Evolutionary conservation across 1,140 invertebrate genomes (phyloP).

Genomic region (Drosophila arawakana): DNA sequence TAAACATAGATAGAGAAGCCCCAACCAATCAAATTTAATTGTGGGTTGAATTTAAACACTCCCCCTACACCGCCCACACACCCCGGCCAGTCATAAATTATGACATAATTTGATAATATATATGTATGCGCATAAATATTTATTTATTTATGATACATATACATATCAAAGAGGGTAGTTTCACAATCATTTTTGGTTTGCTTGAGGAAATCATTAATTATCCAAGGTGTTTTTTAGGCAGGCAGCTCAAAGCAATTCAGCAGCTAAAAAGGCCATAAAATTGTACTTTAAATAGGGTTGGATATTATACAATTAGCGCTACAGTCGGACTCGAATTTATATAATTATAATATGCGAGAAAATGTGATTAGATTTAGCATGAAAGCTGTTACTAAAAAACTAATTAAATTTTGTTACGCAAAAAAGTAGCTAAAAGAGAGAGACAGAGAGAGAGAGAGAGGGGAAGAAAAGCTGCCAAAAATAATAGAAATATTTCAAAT

Average conservation of each 20-base stretch:
- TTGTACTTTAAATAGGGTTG: not conserved
- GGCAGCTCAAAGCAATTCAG: not conserved
- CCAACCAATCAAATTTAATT: constrained; percentile 29
- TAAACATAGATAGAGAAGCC: constrained; percentile 22
- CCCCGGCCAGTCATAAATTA: constrained; percentile 9
- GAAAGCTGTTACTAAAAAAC: constrained; percentile 12
- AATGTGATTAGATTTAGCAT: too few species aligned
- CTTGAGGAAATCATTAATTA: constrained; percentile 9
- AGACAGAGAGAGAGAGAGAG: not conserved
- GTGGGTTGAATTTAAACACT: not conserved
- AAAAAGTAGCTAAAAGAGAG: not conserved
- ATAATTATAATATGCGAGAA: constrained; percentile 2
- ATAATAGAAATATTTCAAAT: constrained; percentile 22
- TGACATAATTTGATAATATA: constrained; percentile 15
- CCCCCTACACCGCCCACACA: not conserved
- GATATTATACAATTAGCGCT: not conserved
- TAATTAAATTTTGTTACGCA: constrained; percentile 40
- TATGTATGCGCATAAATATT: constrained; percentile 1
- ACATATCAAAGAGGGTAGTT: not conserved
- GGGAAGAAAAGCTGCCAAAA: not conserved
- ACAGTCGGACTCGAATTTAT: too few species aligned
- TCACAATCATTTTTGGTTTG: constrained; percentile 6
- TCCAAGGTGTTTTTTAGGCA: not conserved
- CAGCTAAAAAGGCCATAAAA: constrained; percentile 4
- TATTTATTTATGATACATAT: constrained; percentile 11